Base-by-base conservation (phyloP, 2,888 invertebrate genomes). In the Xestoiulus laeticollis region DNA sequence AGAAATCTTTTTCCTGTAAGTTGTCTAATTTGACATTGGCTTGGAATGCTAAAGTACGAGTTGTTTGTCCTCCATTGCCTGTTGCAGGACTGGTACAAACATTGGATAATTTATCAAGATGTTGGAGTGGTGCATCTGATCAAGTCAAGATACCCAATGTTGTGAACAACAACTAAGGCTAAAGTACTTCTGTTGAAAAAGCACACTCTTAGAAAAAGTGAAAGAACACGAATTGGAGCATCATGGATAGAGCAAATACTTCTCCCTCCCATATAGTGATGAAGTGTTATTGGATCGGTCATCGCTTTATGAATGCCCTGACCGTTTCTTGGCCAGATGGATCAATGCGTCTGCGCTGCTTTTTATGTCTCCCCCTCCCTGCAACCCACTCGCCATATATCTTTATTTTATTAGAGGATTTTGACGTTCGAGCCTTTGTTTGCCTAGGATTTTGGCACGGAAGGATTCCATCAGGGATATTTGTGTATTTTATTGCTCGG, bases 271-370 rank as follows among this genome's bases (percentile, higher is more conserved):
- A 78, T 78, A 78, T 78, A 12, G 78, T 78, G 78, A 78, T 78
- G 78, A 78, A 78, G 78, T 78, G 78, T 78, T 78, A 78, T 78
- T 78, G 78, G 78, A 78, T 78, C 78, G 78, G 78, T 78, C 78
- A 78, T 26, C 78, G 22, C 22, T 78, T n/a, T 59, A 78, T 78
- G 78, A 78, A 78, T 78, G 78, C 78, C 78, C 78, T 78, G 78
- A 22, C 78, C 78, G 30, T 78, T 78, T 30, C 30, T 78, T 30
- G 78, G 30, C 78, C 78, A 78, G 14, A 78, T 78, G 78, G 78
- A 78, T 78, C 78, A 78, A 78, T 78, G 78, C 26, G 78, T 78
- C 78, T 78, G 78, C 12, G 78, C 78, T 78, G 30, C 78, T 78
- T 78, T 78, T 78, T 78, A 78, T 78, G 78, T 78, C 78, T 78